Conservation (phyloP, 2,888 invertebrate species). For the Lasioglossum figueresi region DNA sequence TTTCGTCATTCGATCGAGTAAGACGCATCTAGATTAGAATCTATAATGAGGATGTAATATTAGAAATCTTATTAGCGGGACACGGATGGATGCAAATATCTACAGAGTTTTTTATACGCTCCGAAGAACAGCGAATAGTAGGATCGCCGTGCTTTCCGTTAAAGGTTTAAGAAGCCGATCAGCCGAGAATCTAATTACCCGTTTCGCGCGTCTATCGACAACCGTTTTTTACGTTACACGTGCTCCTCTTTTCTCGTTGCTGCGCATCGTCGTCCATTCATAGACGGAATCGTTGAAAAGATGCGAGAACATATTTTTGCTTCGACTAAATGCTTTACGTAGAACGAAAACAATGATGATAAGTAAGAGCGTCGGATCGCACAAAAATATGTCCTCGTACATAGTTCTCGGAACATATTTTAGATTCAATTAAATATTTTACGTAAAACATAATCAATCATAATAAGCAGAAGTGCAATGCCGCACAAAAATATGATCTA, state of each 20-base stretch:
- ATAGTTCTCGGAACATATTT: no score
- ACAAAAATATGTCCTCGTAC: no score
- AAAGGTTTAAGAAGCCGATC: background rate
- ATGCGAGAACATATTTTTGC: background rate
- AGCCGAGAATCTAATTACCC: background rate
- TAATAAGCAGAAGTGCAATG: no score
- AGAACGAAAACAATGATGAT: no score
- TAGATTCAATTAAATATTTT: no score
- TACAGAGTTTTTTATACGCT: background rate
- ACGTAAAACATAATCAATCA: no score
- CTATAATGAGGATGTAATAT: constrained; percentile 1
- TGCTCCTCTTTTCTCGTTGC: background rate
- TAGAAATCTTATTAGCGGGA: background rate
- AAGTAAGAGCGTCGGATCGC: no score
- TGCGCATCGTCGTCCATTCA: background rate
- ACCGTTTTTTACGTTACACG: background rate
- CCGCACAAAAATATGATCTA: no score
- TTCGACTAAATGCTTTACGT: no score
- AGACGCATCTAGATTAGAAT: background rate
- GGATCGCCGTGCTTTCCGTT: background rate
- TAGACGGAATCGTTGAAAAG: background rate
- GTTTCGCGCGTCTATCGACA: background rate
- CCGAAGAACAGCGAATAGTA: background rate
- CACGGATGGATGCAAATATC: background rate
- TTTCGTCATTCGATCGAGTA: constrained; percentile 8